Conservation (phyloP, 2,113 vertebrate species). For the Hippoglossus stenolepis region DNA sequence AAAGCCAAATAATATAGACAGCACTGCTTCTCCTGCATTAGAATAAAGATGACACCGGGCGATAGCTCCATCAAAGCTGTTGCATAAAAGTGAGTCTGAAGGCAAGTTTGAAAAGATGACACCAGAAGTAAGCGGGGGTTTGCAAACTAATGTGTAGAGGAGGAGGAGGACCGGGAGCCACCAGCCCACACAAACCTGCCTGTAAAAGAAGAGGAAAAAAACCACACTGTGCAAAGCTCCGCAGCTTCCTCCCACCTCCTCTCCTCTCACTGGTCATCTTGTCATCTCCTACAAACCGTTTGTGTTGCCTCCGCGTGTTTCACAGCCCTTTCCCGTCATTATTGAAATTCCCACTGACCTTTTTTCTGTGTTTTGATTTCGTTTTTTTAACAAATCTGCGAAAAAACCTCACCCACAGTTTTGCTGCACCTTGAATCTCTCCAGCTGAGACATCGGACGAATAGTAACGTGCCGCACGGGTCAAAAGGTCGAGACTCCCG, state of each 20-base stretch:
- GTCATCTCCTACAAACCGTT: conserved; percentile 57
- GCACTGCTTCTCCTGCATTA: conserved; percentile 16
- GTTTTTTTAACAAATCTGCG: conserved; percentile 17
- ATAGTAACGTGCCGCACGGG: conserved; percentile 27
- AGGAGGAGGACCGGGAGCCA: conserved; percentile 72
- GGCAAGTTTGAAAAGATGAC: conserved; percentile 56
- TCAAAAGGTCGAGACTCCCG: conserved; percentile 34
- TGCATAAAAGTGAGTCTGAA: conserved; percentile 50
- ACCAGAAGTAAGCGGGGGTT: conserved; percentile 66
- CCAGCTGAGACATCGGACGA: conserved; percentile 20
- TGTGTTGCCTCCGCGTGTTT: conserved; percentile 41
- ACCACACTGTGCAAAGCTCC: conserved; percentile 42
- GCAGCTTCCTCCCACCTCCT: conserved; percentile 67
- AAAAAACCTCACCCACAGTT: conserved; percentile 4
- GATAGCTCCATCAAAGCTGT: conserved; percentile 47
- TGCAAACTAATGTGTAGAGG: conserved; percentile 69
- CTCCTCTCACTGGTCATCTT: conserved; percentile 63
- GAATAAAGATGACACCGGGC: conserved; percentile 31
- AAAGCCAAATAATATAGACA: conserved; percentile 10
- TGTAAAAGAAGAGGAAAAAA: conserved; percentile 22
- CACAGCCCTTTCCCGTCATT: conserved; percentile 25
- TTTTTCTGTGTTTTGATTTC: conserved; percentile 1
- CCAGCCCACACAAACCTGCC: conserved; percentile 73
- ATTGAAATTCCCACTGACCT: conserved; percentile 32
- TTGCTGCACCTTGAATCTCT: conserved; percentile 34